A percentile compares a stretch with the other conserved stretches of the same genome.
phyloP scores from a whole-genome alignment of 2,113 vertebrate species.

The Saiga tatarica region DNA sequence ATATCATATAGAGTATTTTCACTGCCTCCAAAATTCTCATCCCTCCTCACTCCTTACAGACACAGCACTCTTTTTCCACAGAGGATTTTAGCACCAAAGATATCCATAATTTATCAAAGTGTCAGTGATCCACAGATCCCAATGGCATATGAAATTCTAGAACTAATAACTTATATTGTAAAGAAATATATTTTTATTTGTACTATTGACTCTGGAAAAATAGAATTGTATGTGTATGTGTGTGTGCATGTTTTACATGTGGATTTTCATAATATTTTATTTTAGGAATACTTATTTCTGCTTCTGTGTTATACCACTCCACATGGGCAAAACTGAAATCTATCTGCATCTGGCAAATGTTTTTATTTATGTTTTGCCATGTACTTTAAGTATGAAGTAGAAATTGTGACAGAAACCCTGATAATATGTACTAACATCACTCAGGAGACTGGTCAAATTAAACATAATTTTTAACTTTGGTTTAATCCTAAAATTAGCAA shows the following conservation, averaged over 20 bases:
- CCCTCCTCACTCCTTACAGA: background rate
- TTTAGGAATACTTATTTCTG: background rate
- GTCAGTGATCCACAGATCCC: background rate
- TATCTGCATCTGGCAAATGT: background rate
- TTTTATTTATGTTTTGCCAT: background rate
- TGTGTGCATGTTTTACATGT: background rate
- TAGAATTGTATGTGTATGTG: background rate
- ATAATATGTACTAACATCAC: background rate
- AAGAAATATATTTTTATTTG: background rate
- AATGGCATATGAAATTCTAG: background rate
- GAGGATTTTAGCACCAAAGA: background rate
- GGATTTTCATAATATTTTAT: conserved; percentile 8
- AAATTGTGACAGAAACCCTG: background rate
- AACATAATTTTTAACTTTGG: background rate
- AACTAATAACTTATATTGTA: background rate
- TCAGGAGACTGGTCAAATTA: background rate
- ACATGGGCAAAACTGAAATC: background rate
- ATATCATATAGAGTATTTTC: background rate
- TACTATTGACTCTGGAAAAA: conserved; percentile 9
- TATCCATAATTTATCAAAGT: background rate
- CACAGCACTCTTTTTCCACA: background rate
- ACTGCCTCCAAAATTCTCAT: background rate
- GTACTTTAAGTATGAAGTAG: background rate
- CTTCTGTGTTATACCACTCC: background rate
- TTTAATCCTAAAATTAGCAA: background rate